Evolutionary conservation across 2,113 vertebrate species (phyloP), one percentile per base, ranked within the genome.

Genomic region (Neodontobutis hainanensis): DNA sequence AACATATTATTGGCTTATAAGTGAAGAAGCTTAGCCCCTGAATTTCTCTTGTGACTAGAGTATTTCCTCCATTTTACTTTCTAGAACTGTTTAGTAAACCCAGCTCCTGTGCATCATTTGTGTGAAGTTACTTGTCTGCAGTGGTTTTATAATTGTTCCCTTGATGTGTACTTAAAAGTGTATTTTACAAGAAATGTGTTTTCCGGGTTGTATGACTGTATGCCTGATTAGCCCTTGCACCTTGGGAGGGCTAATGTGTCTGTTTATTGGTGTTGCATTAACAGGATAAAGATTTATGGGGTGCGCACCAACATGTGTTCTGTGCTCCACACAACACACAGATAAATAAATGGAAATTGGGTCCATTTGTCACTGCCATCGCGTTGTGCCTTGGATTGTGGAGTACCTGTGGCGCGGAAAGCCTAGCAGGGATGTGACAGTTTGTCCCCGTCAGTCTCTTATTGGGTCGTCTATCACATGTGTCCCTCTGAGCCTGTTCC

Each of bases 251-350:
- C 75, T 89, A 81, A 87, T 85, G 70, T 77, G 65, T 80, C 46
- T 82, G 72, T 85, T 85, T 88, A 85, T 77, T 85, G 78, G 59
- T 75, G 72, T 66, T 73, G 63, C 78, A 79, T 81, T 84, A 85
- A 86, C 88, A 43, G 77, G 86, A 83, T 90, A 83, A 86, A 89
- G 90, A 90, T 91, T 89, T 90, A 90, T 90, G 69, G 70, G 57
- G 66, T 38, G 55, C 42, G 75, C 51, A 19, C 19, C 58, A 76
- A 82, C 81, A 65, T 81, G 86, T 82, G 68, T 77, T 80, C 50
- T 68, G 71, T 74, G 61, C 61, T 88, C 68, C 78, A 66, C 69
- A 70, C 68, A 56, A 81, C 85, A 81, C 68, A 86, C 52, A 77
- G 85, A 80, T 86, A 87, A 82, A 89, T 86, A 87, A 83, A 85